These are phyloP conservation scores for Sinocyclocheilus grahami DNA, from an alignment of 2,113 vertebrate species.

Conservation along the genomic window DNA sequence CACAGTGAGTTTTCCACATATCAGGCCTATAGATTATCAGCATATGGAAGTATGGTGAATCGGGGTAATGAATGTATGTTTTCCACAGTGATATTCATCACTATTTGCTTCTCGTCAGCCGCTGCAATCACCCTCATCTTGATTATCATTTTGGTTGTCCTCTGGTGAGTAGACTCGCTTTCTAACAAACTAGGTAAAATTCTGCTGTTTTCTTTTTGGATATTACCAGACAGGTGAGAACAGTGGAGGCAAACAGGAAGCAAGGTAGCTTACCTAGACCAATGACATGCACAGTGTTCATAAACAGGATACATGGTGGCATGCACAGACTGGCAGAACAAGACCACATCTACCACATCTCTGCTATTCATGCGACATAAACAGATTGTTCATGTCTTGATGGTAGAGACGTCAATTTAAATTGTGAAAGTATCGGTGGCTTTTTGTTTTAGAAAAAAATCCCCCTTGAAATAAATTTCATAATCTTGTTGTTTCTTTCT, in stretches of 20 bases:
- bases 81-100: slow-evolving; percentile 59
- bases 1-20: slow-evolving; percentile 58
- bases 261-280: slow-evolving; percentile 55
- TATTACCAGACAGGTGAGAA: neutral
- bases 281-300: slow-evolving; percentile 59
- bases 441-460: slow-evolving; percentile 51
- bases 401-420: slow-evolving; percentile 16
- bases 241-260: slow-evolving; percentile 72
- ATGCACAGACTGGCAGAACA: neutral
- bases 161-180: slow-evolving; percentile 69
- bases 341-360: slow-evolving; percentile 58
- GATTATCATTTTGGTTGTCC: slow-evolving; percentile 56
- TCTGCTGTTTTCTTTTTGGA: slow-evolving; percentile 21
- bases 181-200: slow-evolving; percentile 33
- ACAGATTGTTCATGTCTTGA: slow-evolving; percentile 20
- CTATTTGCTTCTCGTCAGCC: slow-evolving; percentile 63
- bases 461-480: neutral
- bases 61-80: neutral
- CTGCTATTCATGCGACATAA: slow-evolving; percentile 45
- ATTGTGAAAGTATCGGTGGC: slow-evolving; percentile 21
- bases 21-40: neutral
- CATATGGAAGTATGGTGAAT: too few relatives aligned
- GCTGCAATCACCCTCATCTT: slow-evolving; percentile 59
- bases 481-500: slow-evolving; percentile 5
- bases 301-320: slow-evolving; percentile 75